These are phyloP conservation scores for Gonocerus acuteangulatus DNA, from an alignment of 2,888 invertebrate species.

Conservation along the genomic window DNA sequence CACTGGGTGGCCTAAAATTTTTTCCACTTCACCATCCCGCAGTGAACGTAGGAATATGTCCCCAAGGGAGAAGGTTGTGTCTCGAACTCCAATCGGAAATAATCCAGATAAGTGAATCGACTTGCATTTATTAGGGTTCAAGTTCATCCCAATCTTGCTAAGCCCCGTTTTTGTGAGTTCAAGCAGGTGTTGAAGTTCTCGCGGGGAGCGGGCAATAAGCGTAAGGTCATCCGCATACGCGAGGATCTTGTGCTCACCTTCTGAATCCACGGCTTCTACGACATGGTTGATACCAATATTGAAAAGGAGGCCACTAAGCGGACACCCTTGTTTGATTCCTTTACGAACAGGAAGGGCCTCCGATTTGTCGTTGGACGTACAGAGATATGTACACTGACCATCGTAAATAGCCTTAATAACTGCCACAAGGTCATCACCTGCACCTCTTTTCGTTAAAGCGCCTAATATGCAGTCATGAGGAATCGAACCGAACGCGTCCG, in stretches of 20 bases:
- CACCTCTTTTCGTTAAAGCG: not conserved
- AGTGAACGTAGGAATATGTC: not conserved
- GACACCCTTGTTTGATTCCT: slow-evolving; percentile 23
- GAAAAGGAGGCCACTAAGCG: slow-evolving; percentile 18
- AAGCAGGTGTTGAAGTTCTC: not conserved
- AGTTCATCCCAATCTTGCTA: not conserved
- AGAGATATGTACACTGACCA: not conserved
- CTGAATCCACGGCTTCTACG: not conserved
- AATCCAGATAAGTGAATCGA: not conserved
- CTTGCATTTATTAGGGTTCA: not conserved
- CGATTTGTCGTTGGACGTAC: not conserved
- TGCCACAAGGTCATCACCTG: slow-evolving; percentile 4
- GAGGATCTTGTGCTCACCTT: not conserved
- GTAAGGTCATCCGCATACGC: slow-evolving; percentile 20
- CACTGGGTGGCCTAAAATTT: slow-evolving; percentile 7
- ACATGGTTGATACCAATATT: slow-evolving; percentile 15
- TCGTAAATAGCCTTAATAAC: slow-evolving; percentile 3
- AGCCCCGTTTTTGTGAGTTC: not conserved
- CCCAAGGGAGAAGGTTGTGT: not conserved
- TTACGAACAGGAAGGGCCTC: not conserved
- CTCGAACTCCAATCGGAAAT: not conserved
- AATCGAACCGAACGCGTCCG: slow-evolving; percentile 20
- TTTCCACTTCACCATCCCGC: not conserved
- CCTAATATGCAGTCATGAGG: not conserved
- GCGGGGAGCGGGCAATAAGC: not conserved